A percentile compares a stretch with the other conserved stretches of the same genome.
phyloP scores from a whole-genome alignment of 1,140 invertebrate genomes.

The Danaus plexippus region DNA sequence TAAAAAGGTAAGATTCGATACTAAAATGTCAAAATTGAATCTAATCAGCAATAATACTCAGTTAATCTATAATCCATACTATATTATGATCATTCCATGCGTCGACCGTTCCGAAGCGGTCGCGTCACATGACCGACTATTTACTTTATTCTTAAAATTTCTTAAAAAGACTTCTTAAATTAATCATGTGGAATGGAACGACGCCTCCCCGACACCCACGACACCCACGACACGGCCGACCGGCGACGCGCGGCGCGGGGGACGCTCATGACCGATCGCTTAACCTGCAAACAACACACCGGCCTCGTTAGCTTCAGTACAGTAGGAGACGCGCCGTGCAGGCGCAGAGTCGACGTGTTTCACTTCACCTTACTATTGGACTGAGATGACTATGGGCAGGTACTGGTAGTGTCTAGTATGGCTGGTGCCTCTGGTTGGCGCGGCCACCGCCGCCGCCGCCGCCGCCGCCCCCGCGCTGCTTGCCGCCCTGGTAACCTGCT shows the following conservation, averaged over 20 bases:
- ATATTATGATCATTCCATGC: constrained; percentile 65
- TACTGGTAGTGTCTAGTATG: constrained; percentile 75
- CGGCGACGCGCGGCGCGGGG: constrained; percentile 36
- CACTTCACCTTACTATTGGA: constrained; percentile 59
- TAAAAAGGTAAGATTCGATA: constrained; percentile 49
- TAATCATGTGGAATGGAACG: constrained; percentile 69
- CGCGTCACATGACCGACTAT: constrained; percentile 42
- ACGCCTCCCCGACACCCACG: constrained; percentile 46
- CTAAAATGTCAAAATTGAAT: constrained; percentile 57
- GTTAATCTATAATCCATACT: constrained; percentile 67
- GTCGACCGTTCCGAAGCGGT: constrained; percentile 36
- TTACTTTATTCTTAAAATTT: constrained; percentile 57
- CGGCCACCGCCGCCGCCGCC: constrained; percentile 63
- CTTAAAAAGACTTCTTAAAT: constrained; percentile 66
- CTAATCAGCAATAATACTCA: constrained; percentile 70
- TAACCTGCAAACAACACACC: constrained; percentile 45
- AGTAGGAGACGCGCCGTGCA: constrained; percentile 1
- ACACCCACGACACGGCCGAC: constrained; percentile 17
- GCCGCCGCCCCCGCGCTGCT: constrained; percentile 78
- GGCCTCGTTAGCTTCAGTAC: constrained; percentile 2
- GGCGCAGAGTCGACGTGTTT: background rate
- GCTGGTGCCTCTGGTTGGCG: constrained; percentile 83
- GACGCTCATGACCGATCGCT: constrained; percentile 61
- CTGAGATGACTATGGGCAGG: constrained; percentile 65
- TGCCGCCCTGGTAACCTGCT: constrained; percentile 75